Percentiles rank a stretch among this genome's conserved stretches.
Conservation (phyloP, 1,140 invertebrate species). For the Goniozus legneri region DNA sequence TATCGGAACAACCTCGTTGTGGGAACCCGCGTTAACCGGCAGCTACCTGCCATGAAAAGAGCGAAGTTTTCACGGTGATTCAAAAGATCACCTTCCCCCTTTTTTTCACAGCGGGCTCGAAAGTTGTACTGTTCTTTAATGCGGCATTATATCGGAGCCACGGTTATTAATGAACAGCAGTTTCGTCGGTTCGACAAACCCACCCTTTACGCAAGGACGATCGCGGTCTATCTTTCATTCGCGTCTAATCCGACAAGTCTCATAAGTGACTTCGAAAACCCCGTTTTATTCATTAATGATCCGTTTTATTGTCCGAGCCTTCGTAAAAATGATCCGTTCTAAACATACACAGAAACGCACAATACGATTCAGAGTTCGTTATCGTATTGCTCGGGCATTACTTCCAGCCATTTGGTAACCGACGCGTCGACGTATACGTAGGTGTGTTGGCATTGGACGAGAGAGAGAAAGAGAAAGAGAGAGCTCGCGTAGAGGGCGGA, state of each 20-base stretch:
- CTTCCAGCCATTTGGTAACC: conserved; percentile 15
- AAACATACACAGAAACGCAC: neutral
- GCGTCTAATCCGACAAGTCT: conserved; percentile 22
- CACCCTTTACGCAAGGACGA: conserved; percentile 11
- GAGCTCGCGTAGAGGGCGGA: conserved; percentile 15
- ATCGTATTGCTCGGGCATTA: conserved; percentile 11
- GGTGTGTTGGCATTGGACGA: neutral
- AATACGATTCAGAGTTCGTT: conserved; percentile 13
- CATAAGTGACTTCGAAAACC: conserved; percentile 7
- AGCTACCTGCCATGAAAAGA: conserved; percentile 25
- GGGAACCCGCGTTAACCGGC: conserved; percentile 21
- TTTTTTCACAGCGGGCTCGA: conserved; percentile 20
- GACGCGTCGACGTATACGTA: neutral
- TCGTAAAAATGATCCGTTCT: conserved; percentile 7
- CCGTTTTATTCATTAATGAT: conserved; percentile 15
- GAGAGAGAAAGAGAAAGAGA: neutral
- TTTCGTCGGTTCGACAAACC: conserved; percentile 7
- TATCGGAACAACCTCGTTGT: conserved; percentile 5
- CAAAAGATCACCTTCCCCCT: conserved; percentile 11
- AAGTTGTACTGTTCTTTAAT: conserved; percentile 24
- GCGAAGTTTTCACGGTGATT: conserved; percentile 23
- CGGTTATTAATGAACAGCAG: conserved; percentile 30
- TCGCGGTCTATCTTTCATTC: conserved; percentile 4
- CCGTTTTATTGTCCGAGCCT: conserved; percentile 9
- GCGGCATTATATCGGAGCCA: conserved; percentile 35